phyloP scores from a whole-genome alignment of 2,113 vertebrate genomes.

The Shinisaurus crocodilurus region DNA sequence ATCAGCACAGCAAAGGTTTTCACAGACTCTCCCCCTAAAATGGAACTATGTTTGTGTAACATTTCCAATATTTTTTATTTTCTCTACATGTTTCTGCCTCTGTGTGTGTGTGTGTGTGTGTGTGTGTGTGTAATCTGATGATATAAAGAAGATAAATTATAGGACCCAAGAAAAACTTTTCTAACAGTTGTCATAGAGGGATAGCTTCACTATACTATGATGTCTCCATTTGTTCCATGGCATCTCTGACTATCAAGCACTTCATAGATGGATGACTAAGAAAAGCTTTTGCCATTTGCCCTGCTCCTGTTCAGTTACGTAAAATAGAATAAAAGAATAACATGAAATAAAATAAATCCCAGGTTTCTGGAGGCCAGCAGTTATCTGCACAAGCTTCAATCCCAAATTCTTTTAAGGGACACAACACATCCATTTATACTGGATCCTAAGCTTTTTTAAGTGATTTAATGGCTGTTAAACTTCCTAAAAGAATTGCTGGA shows the following conservation, averaged over 20 bases:
- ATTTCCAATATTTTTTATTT: not conserved
- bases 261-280: not conserved
- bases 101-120: rapidly evolving
- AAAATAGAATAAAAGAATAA: constrained; percentile 28
- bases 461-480: constrained; percentile 13
- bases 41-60: not conserved
- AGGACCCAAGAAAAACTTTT: not conserved
- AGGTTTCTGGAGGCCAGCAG: not conserved
- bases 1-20: not conserved
- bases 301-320: not conserved
- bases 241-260: not conserved
- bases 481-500: constrained; percentile 29
- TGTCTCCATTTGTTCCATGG: not conserved
- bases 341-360: not conserved
- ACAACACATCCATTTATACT: not conserved
- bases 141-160: constrained; percentile 11
- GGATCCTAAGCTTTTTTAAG: not conserved
- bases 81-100: no score
- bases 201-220: not conserved
- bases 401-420: constrained; percentile 14
- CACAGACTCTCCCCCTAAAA: not conserved
- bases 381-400: not conserved
- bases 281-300: constrained; percentile 24
- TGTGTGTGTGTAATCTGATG: not conserved
- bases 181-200: not conserved